Conservation (phyloP, 2,797 vertebrate genomes). For the Gadopsis bispinosus region DNA sequence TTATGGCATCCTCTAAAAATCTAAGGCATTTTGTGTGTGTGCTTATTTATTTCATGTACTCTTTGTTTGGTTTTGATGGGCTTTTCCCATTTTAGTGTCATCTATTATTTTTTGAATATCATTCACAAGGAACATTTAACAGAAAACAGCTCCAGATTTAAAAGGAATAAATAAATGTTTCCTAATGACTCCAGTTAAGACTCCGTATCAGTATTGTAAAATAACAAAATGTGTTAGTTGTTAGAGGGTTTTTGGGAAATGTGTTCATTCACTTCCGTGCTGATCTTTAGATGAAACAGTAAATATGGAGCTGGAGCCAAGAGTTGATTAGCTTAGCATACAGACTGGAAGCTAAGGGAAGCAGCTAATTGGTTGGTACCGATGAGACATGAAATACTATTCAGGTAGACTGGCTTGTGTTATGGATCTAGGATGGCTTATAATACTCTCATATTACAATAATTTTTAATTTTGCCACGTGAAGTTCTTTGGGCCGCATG, state of each 20-base stretch:
- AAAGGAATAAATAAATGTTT: background rate
- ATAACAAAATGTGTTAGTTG: background rate
- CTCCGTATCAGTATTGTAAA: background rate
- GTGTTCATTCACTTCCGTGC: too few relatives aligned
- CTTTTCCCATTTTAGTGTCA: background rate
- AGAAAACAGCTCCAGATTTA: constrained; percentile 1
- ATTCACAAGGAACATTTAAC: background rate
- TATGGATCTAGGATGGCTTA: too few relatives aligned
- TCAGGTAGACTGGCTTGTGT: too few relatives aligned
- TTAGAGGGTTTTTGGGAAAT: background rate
- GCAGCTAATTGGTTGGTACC: background rate
- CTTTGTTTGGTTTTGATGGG: background rate
- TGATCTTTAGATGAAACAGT: too few relatives aligned
- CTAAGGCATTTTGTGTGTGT: background rate
- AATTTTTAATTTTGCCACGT: too few relatives aligned
- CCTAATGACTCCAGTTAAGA: background rate
- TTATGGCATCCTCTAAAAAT: constrained; percentile 39
- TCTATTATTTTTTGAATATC: background rate
- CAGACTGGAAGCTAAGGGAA: background rate
- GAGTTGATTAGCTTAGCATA: background rate
- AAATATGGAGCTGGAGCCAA: background rate
- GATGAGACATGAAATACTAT: too few relatives aligned
- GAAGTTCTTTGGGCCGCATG: too few relatives aligned
- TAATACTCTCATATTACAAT: too few relatives aligned
- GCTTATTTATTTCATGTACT: constrained; percentile 8